A percentile compares a stretch with the other conserved stretches of the same genome.
Evolutionary conservation across 2,888 invertebrate species (phyloP).

Genomic region (Agapostemon virescens): DNA sequence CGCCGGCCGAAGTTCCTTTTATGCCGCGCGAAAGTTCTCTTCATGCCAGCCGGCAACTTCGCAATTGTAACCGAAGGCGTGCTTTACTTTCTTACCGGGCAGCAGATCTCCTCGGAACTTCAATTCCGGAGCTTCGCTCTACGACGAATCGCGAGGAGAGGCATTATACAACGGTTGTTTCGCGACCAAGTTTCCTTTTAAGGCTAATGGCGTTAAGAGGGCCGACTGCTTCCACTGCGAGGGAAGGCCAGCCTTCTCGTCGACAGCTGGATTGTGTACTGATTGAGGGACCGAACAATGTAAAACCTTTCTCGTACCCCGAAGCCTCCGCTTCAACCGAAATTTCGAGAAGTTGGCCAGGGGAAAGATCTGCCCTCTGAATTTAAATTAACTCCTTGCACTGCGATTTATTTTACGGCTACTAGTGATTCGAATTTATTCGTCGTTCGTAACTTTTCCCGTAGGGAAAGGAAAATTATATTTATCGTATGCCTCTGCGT

Average conservation of each 20-base stretch:
- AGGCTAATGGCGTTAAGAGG: slow-evolving; percentile 40
- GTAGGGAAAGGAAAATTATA: too few species aligned
- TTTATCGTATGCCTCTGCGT: too few species aligned
- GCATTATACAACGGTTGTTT: slow-evolving; percentile 49
- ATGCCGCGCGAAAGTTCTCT: neutral
- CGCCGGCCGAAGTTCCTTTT: neutral
- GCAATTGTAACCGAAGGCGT: slow-evolving; percentile 19
- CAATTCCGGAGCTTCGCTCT: neutral
- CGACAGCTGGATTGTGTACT: neutral
- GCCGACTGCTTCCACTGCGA: neutral
- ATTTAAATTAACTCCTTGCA: neutral
- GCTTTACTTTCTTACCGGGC: slow-evolving; percentile 14
- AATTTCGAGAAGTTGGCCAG: neutral
- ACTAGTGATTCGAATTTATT: too few species aligned
- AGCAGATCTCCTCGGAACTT: neutral
- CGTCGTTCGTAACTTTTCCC: too few species aligned
- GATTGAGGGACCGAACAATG: neutral
- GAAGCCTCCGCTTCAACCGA: neutral
- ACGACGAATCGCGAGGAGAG: slow-evolving; percentile 3
- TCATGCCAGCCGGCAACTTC: slow-evolving; percentile 14
- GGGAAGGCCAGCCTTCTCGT: neutral
- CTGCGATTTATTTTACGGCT: too few species aligned
- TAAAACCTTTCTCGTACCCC: neutral
- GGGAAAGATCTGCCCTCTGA: neutral
- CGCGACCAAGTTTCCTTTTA: slow-evolving; percentile 37